These are phyloP conservation scores for Thaumatotibia leucotreta DNA, from an alignment of 1,140 invertebrate species.

Conservation along the genomic window DNA sequence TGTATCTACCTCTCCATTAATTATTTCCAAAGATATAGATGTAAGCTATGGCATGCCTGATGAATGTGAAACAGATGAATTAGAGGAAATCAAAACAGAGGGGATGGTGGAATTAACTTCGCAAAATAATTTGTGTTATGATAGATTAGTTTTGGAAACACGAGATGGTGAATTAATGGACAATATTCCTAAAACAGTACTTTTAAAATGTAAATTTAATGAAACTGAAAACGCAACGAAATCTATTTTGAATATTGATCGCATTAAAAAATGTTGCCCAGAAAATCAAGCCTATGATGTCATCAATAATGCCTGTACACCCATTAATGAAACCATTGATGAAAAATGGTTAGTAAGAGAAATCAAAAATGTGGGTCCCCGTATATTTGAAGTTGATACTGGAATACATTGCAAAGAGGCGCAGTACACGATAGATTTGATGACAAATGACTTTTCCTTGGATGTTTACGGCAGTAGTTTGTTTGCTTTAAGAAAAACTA, in stretches of 20 bases:
- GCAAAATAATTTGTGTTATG: slow-evolving; percentile 43
- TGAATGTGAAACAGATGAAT: slow-evolving; percentile 39
- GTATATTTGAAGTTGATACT: slow-evolving; percentile 48
- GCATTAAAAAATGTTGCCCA: slow-evolving; percentile 57
- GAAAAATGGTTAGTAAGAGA: slow-evolving; percentile 31
- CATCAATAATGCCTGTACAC: slow-evolving; percentile 40
- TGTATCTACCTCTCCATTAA: slow-evolving; percentile 38
- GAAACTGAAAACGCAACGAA: slow-evolving; percentile 22
- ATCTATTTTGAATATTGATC: slow-evolving; percentile 32
- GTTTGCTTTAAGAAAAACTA: slow-evolving; percentile 26
- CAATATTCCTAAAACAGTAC: slow-evolving; percentile 53
- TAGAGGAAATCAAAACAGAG: slow-evolving; percentile 23
- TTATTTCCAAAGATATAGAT: slow-evolving; percentile 36
- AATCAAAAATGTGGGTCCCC: slow-evolving; percentile 23
- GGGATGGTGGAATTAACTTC: slow-evolving; percentile 24
- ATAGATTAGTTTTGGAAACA: slow-evolving; percentile 46
- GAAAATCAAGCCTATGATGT: slow-evolving; percentile 43
- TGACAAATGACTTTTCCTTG: slow-evolving; percentile 35
- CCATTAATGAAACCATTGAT: slow-evolving; percentile 18
- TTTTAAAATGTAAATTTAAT: slow-evolving; percentile 44
- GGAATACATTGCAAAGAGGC: slow-evolving; percentile 49
- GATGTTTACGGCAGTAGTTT: slow-evolving; percentile 38
- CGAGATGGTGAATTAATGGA: slow-evolving; percentile 40
- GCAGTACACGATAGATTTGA: slow-evolving; percentile 51
- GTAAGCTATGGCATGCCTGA: slow-evolving; percentile 42